phyloP scores from a whole-genome alignment of 2,797 vertebrate genomes.

The Mionectes olivaceus region DNA sequence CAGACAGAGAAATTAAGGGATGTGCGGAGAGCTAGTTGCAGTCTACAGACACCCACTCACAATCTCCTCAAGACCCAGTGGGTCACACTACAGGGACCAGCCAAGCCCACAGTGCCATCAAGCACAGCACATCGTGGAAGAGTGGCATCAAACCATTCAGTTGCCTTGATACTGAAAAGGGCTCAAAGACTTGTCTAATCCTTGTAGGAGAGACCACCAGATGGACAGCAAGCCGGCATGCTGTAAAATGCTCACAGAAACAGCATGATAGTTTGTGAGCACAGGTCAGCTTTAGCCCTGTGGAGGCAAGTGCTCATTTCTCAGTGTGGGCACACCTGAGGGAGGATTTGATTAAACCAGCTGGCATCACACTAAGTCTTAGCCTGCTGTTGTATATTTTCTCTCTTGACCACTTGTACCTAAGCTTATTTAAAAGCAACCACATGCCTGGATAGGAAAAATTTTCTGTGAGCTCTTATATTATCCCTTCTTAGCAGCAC shows the following conservation, averaged over 20 bases:
- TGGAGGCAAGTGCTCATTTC: neutral
- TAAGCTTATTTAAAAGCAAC: neutral
- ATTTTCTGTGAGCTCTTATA: neutral
- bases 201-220: neutral
- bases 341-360: neutral
- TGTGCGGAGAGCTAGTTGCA: neutral
- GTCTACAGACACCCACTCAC: neutral
- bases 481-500: neutral
- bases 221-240: neutral
- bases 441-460: neutral
- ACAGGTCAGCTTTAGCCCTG: neutral
- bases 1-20: neutral
- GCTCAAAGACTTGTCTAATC: neutral
- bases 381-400: neutral
- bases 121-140: neutral
- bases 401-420: neutral
- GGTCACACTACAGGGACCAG: neutral
- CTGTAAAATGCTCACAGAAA: neutral
- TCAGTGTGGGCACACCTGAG: neutral
- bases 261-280: neutral
- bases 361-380: neutral
- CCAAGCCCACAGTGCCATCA: neutral
- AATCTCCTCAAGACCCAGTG: neutral
- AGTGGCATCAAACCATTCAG: neutral
- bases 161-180: fast-evolving